phyloP scores from a whole-genome alignment of 2,888 invertebrate species.

The Blastobasis adustella region DNA sequence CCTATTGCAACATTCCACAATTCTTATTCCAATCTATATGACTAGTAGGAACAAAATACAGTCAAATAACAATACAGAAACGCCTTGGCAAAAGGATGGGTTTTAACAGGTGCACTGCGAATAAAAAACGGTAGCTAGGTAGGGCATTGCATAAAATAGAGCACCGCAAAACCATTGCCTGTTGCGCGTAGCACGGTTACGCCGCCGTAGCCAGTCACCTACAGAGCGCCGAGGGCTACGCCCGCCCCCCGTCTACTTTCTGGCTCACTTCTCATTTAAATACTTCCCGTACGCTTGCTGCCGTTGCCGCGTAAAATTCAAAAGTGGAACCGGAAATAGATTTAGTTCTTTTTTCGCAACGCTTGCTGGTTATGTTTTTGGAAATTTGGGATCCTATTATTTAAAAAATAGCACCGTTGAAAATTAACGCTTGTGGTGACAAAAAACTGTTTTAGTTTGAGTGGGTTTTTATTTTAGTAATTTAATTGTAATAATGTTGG shows the following conservation, averaged over 20 bases:
- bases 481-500: too few relatives aligned
- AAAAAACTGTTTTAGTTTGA: too few relatives aligned
- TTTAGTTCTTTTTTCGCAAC: background rate
- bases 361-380: too few relatives aligned
- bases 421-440: too few relatives aligned
- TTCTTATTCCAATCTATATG: too few relatives aligned
- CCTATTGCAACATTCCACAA: too few relatives aligned
- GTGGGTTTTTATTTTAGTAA: too few relatives aligned
- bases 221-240: conserved; percentile 50
- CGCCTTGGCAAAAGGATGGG: background rate
- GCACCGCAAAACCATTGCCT: conserved; percentile 29
- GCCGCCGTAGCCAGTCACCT: conserved; percentile 56
- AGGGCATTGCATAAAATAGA: background rate
- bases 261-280: conserved; percentile 24
- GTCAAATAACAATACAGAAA: background rate
- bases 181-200: conserved; percentile 44
- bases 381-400: too few relatives aligned
- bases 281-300: conserved; percentile 31
- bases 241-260: conserved; percentile 23
- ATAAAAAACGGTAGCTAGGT: background rate
- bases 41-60: too few relatives aligned
- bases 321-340: background rate
- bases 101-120: background rate
- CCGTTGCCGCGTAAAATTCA: background rate
- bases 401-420: too few relatives aligned